Evolutionary conservation across 2,797 vertebrate species (phyloP).

Genomic region (Leptatherina wallacei): DNA sequence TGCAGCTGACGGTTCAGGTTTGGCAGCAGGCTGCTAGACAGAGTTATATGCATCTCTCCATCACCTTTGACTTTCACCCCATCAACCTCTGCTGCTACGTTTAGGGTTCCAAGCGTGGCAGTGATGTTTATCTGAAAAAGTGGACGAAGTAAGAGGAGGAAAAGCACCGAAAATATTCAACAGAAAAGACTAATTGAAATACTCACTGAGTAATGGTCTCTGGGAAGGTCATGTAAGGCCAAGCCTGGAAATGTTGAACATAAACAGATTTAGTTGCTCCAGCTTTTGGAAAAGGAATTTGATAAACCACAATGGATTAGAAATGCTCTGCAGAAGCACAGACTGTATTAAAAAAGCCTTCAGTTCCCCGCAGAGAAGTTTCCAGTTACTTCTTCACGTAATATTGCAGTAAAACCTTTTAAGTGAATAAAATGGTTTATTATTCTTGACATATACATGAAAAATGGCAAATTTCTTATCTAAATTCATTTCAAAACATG

Average conservation of each 20-base stretch:
- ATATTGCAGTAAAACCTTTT: too few relatives aligned
- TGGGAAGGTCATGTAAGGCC: constrained; percentile 78
- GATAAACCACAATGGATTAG: background rate
- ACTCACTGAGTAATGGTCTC: constrained; percentile 82
- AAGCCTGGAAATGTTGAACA: constrained; percentile 77
- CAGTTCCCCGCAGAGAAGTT: too few relatives aligned
- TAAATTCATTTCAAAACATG: too few relatives aligned
- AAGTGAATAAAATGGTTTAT: too few relatives aligned
- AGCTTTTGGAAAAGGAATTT: background rate
- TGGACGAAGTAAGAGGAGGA: background rate
- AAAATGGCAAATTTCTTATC: too few relatives aligned
- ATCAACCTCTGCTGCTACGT: constrained; percentile 89
- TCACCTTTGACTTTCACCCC: constrained; percentile 86
- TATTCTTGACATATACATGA: too few relatives aligned
- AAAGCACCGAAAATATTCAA: background rate
- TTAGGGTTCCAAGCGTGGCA: constrained; percentile 86
- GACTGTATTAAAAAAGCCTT: too few relatives aligned
- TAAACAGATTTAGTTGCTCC: background rate
- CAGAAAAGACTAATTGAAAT: background rate
- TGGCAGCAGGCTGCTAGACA: constrained; percentile 80
- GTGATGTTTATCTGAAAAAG: constrained; percentile 87
- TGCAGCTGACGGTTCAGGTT: constrained; percentile 93
- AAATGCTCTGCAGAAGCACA: background rate
- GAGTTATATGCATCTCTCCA: constrained; percentile 85
- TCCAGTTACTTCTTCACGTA: too few relatives aligned